Percentiles rank a stretch among this genome's conserved stretches.
Evolutionary conservation across 1,140 invertebrate genomes (phyloP).

Genomic region (Vanessa atalanta): DNA sequence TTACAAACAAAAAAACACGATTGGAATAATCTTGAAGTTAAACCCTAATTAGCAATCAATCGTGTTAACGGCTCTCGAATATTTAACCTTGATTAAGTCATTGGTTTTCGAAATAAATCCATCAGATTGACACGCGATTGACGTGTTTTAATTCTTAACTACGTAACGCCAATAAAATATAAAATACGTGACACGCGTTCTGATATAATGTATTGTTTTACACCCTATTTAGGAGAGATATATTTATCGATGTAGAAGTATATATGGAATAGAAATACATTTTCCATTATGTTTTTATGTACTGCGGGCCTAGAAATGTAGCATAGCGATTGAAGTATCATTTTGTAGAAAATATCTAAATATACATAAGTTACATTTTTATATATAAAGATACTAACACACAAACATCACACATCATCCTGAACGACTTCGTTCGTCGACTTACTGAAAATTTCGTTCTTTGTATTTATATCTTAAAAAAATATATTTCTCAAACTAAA

Average conservation of each 20-base stretch:
- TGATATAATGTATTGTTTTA: conserved; percentile 50
- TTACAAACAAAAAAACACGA: background rate
- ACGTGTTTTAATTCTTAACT: conserved; percentile 53
- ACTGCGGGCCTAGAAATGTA: no score
- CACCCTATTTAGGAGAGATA: conserved; percentile 18
- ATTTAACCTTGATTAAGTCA: conserved; percentile 49
- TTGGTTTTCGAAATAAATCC: conserved; percentile 57
- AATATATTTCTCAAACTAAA: no score
- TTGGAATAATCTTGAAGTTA: conserved; percentile 6
- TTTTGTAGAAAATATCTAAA: no score
- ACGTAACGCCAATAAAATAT: conserved; percentile 58
- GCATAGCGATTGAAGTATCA: no score
- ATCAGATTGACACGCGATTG: conserved; percentile 34
- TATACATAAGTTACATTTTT: no score
- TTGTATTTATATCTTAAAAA: no score
- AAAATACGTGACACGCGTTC: conserved; percentile 56
- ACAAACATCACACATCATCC: no score
- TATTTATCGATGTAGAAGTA: background rate
- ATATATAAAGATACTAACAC: no score
- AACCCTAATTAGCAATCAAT: conserved; percentile 9
- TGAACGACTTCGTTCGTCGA: no score
- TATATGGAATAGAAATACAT: background rate
- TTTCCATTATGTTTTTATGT: background rate
- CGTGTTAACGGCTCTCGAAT: conserved; percentile 33
- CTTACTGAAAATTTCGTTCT: no score